Evolutionary conservation across 2,113 vertebrate species (phyloP).

Genomic region (Brienomyrus longianalis): DNA sequence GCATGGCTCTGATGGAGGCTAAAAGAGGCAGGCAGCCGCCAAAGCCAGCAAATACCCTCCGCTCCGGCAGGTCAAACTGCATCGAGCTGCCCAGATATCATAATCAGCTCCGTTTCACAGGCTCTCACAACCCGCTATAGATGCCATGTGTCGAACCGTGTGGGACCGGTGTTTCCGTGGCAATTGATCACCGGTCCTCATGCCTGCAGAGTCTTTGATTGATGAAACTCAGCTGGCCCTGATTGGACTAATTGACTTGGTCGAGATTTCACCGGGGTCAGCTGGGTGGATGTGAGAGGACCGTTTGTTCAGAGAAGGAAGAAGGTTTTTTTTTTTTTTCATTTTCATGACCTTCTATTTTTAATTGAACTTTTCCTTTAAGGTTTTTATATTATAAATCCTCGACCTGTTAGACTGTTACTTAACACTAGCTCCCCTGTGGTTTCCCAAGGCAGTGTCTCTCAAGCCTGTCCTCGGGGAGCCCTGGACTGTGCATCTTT

Average conservation of each 20-base stretch:
- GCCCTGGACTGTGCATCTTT: background rate
- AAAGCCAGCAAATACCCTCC: slow-evolving; percentile 2
- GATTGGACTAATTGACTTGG: background rate
- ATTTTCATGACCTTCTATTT: background rate
- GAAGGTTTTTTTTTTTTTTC: background rate
- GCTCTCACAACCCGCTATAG: background rate
- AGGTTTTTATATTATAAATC: background rate
- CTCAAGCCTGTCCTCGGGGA: background rate
- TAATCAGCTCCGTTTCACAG: background rate
- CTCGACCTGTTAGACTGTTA: background rate
- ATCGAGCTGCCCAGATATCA: background rate
- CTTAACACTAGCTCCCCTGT: background rate
- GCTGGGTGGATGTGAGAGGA: background rate
- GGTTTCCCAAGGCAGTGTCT: background rate
- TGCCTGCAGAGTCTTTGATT: background rate
- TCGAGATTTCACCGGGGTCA: background rate
- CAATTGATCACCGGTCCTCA: background rate
- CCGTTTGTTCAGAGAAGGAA: background rate
- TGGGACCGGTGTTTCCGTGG: background rate
- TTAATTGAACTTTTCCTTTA: background rate
- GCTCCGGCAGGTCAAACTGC: slow-evolving; percentile 11
- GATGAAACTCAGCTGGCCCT: background rate
- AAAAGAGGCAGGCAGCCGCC: slow-evolving; percentile 3
- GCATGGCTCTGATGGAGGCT: slow-evolving; percentile 4
- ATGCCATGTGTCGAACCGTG: background rate